Evolutionary conservation across 2,888 invertebrate species (phyloP).

Genomic region (Elysia crispata): DNA sequence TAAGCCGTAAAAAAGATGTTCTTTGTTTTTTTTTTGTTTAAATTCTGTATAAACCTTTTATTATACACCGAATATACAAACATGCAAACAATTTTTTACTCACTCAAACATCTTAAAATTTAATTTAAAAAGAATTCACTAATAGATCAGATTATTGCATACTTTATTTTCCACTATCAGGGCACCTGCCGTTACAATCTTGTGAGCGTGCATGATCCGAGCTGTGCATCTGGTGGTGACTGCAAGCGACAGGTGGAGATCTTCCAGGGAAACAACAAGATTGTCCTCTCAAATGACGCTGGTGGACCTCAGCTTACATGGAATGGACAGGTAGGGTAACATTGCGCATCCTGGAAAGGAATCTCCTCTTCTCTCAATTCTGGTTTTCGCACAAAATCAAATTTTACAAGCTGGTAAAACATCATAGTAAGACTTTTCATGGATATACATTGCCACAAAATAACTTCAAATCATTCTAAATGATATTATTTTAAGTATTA

Average conservation of each 20-base stretch:
- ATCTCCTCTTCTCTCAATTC: too few relatives aligned
- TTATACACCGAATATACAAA: slow-evolving; percentile 84
- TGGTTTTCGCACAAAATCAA: too few relatives aligned
- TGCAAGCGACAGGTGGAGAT: slow-evolving; percentile 81
- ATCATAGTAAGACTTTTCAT: too few relatives aligned
- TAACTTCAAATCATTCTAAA: too few relatives aligned
- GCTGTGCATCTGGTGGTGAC: slow-evolving; percentile 79
- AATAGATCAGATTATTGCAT: too few relatives aligned
- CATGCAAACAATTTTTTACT: slow-evolving; percentile 80
- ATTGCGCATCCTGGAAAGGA: too few relatives aligned
- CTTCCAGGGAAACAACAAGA: slow-evolving; percentile 83
- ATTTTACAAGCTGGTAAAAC: too few relatives aligned
- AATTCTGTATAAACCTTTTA: slow-evolving; percentile 79
- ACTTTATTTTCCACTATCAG: slow-evolving; percentile 74
- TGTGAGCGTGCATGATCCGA: slow-evolving; percentile 80
- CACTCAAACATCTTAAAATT: too few relatives aligned
- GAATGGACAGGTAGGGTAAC: slow-evolving; percentile 51
- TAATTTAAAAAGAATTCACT: too few relatives aligned
- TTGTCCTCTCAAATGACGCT: slow-evolving; percentile 56
- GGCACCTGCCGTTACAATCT: slow-evolving; percentile 86
- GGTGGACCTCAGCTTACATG: slow-evolving; percentile 61
- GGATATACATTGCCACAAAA: too few relatives aligned
- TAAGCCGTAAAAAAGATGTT: too few relatives aligned
- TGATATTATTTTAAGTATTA: not conserved
- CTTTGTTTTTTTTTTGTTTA: too few relatives aligned